Conservation (phyloP, 1,140 invertebrate genomes). For the Delia radicum region DNA sequence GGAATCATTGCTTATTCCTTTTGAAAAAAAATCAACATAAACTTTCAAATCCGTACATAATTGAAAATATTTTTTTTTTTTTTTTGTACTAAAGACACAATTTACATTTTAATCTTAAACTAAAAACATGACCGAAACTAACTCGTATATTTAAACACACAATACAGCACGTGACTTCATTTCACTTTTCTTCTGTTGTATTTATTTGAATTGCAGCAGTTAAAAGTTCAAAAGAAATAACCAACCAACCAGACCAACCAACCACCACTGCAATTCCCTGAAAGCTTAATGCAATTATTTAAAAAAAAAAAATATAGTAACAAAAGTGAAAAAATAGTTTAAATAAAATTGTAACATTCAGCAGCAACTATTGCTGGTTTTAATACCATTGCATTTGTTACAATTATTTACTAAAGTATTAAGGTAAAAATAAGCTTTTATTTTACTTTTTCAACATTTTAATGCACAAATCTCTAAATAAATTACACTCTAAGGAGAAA, state of each 20-base stretch:
- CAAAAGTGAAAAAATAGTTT: neutral
- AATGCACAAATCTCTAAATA: neutral
- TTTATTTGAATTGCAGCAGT: neutral
- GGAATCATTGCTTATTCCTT: too few species aligned
- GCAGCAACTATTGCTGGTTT: neutral
- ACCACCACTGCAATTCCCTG: neutral
- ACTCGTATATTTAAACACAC: neutral
- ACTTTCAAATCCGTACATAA: too few species aligned
- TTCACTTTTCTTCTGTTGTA: neutral
- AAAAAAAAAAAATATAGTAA: neutral
- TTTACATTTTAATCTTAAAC: neutral
- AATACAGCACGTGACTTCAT: slow-evolving; percentile 1
- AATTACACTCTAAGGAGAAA: neutral
- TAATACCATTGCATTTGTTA: neutral
- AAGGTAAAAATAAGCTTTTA: neutral
- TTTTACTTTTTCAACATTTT: neutral
- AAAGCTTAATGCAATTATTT: neutral
- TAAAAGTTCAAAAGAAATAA: neutral
- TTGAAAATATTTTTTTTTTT: too few species aligned
- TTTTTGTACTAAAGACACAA: neutral
- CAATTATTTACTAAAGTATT: neutral
- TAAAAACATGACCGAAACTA: neutral
- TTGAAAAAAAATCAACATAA: too few species aligned
- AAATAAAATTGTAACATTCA: too few species aligned
- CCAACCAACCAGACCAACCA: too few species aligned